Evolutionary conservation across 1,140 invertebrate genomes (phyloP).

Genomic region (Sitophilus oryzae): DNA sequence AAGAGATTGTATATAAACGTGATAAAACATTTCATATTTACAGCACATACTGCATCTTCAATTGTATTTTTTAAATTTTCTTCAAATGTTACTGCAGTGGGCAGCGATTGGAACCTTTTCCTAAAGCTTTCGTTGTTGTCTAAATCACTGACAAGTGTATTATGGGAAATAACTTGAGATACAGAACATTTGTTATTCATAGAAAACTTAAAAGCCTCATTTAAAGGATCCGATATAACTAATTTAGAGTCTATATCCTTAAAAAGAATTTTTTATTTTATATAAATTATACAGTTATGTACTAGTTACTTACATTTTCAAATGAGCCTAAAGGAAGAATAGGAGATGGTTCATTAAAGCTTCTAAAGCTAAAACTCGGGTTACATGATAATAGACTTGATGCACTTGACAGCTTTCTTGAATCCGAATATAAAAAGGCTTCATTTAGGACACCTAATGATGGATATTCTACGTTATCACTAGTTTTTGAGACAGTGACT

Average conservation of each 20-base stretch:
- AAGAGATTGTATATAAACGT: too few relatives aligned
- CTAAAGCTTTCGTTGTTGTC: slow-evolving; percentile 2
- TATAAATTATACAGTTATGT: neutral
- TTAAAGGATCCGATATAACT: slow-evolving; percentile 1
- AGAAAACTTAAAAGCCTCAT: slow-evolving; percentile 6
- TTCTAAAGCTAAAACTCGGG: neutral
- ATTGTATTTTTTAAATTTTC: neutral
- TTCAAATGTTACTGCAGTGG: neutral
- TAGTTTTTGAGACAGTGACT: too few relatives aligned
- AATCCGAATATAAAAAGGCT: slow-evolving; percentile 1
- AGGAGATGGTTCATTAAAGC: neutral
- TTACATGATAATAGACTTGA: neutral
- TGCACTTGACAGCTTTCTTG: neutral
- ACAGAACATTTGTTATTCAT: neutral
- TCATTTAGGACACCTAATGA: neutral
- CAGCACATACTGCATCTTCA: neutral
- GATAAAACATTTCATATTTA: neutral
- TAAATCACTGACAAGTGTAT: neutral
- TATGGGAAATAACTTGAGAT: neutral
- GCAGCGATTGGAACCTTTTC: slow-evolving; percentile 7
- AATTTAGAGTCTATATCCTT: neutral
- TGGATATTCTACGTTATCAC: neutral
- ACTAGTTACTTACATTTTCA: neutral
- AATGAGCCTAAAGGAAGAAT: neutral
- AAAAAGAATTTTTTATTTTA: neutral